Conservation (phyloP, 92 coral and sea anemone genomes). For the Parazoanthus darwini region DNA sequence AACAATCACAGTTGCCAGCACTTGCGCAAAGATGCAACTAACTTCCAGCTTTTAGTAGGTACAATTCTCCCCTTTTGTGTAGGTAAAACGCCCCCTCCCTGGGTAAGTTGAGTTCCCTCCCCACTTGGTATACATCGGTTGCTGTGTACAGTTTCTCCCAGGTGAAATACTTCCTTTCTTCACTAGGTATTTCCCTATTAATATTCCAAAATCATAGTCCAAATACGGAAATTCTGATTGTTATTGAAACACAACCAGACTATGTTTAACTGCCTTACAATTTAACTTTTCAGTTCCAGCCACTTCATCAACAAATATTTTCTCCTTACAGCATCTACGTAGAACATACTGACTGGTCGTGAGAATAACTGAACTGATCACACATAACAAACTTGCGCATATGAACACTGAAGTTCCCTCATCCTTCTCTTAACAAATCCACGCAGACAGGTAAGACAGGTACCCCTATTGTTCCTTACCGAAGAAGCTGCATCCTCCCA, state of each 20-base stretch:
- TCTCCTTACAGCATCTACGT: background rate
- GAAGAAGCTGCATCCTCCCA: constrained; percentile 97
- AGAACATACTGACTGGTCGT: background rate
- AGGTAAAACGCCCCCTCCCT: background rate
- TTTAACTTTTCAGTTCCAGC: background rate
- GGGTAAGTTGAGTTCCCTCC: background rate
- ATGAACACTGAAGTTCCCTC: background rate
- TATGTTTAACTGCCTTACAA: background rate
- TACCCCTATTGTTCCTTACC: constrained; percentile 47
- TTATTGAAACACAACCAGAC: background rate
- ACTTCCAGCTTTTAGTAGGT: too few species aligned
- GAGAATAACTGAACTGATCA: background rate
- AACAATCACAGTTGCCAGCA: too few species aligned
- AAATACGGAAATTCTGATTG: background rate
- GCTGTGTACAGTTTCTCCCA: background rate
- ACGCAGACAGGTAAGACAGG: background rate
- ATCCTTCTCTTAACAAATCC: background rate
- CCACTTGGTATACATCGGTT: too few species aligned
- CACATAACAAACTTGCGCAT: background rate
- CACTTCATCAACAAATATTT: background rate
- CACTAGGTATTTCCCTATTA: background rate
- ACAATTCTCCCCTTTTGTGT: background rate
- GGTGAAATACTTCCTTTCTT: background rate
- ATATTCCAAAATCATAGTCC: background rate
- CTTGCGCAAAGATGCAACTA: too few species aligned